Evolutionary conservation across 2,888 invertebrate species (phyloP).

Genomic region (Myathropa florea): DNA sequence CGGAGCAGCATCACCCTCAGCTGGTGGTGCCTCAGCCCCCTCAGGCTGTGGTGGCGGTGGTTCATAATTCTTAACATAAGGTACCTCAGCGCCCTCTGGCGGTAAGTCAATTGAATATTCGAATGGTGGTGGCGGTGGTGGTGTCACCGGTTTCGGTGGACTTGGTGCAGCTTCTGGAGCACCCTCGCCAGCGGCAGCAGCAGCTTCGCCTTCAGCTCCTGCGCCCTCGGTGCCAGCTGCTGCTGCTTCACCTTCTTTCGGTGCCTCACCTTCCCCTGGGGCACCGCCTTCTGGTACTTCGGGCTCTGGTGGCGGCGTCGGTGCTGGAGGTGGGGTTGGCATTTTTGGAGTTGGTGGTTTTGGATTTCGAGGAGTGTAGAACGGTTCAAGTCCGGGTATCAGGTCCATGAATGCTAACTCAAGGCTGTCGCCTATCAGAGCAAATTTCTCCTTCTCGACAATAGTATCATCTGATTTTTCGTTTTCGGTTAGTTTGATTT

Average conservation of each 20-base stretch:
- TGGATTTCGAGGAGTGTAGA: slow-evolving; percentile 80
- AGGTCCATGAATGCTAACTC: slow-evolving; percentile 95
- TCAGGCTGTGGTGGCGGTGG: slow-evolving; percentile 74
- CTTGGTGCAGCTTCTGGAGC: slow-evolving; percentile 73
- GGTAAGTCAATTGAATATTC: slow-evolving; percentile 80
- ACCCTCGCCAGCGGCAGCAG: slow-evolving; percentile 70
- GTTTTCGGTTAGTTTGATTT: slow-evolving; percentile 73
- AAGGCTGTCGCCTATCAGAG: slow-evolving; percentile 95
- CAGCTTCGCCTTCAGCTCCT: slow-evolving; percentile 74
- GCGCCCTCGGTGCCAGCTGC: slow-evolving; percentile 72
- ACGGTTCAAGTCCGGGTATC: slow-evolving; percentile 84
- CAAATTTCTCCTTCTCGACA: slow-evolving; percentile 94
- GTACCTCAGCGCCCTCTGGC: slow-evolving; percentile 81
- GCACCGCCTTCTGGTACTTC: slow-evolving; percentile 77
- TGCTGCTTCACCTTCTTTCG: slow-evolving; percentile 74
- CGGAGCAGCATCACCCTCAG: slow-evolving; percentile 72
- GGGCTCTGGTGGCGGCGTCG: slow-evolving; percentile 78
- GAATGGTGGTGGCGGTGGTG: slow-evolving; percentile 81
- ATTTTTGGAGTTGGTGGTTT: slow-evolving; percentile 80
- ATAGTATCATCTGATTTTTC: slow-evolving; percentile 88
- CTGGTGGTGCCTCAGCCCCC: slow-evolving; percentile 73
- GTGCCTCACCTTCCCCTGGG: slow-evolving; percentile 73
- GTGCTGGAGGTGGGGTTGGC: slow-evolving; percentile 79
- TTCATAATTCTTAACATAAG: slow-evolving; percentile 80
- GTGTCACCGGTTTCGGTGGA: slow-evolving; percentile 79